Base-by-base conservation (phyloP, 2,797 vertebrate genomes). In the Xyrichtys novacula region DNA sequence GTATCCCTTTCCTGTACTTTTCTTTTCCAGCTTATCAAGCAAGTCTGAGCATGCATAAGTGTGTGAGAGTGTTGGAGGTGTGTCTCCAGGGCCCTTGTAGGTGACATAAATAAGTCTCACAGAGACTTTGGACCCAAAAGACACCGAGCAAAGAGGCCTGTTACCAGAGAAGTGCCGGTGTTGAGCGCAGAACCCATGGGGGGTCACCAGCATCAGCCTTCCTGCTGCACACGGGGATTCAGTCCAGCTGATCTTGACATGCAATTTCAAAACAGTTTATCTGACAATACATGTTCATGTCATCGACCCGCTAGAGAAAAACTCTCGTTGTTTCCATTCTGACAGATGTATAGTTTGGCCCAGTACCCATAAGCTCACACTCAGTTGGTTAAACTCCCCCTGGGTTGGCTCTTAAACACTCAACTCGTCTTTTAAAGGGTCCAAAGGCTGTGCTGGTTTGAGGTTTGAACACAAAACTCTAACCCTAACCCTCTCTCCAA, bases 101-200 rank as follows among this genome's bases (percentile, higher is more conserved):
- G 42, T 47, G 39, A 75, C 76, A 86, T 78, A 92, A 91, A 92
- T 91, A 69, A 80, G 91, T 85, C 86, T 84, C 90, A 63, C 42
- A 68, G 88, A 86, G 89, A 88, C 78, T 71, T 50, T 26, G 28
- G 65, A 39, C 83, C 78, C 86, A 67, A 46, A 81, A 67, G 88
- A 74, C 65, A 42, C 23, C 1, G 19, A 60, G 65, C 68, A 52
- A 28, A 62, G 50, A 58, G 74, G 50, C 75, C 73, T 83, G 86
- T 88, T 83, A 85, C 86, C 69, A 88, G 68, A 65, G 71, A 62
- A 72, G 80, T 44, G 77, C 56, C 63, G 15, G 26, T 23, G 44
- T 73, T 69, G 60, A 58, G 49, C 56, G 40, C 48, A 76, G 72
- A 65, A 42, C 80, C 84, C 74, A 66, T 63, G 76, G 78, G 79